These are phyloP conservation scores for Keiferia lycopersicella DNA, from an alignment of 2,888 invertebrate species.

Conservation along the genomic window DNA sequence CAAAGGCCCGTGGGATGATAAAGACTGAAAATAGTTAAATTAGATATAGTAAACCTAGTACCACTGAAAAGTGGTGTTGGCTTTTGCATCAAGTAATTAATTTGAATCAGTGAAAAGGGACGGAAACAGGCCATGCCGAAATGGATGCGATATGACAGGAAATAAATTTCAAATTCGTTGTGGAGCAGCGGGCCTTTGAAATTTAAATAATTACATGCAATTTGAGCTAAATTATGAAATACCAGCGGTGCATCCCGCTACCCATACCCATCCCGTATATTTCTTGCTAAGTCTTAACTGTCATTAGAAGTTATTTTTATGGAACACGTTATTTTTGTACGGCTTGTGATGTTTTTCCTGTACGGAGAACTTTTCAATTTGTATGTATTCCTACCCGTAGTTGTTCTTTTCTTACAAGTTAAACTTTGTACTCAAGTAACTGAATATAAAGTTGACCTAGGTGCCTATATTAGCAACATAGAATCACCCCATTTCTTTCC, in stretches of 20 bases:
- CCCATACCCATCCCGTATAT: too few relatives aligned
- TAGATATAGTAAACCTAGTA: background rate
- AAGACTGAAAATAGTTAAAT: background rate
- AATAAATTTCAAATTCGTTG: conserved; percentile 17
- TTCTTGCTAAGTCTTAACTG: conserved; percentile 2
- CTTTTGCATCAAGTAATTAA: conserved; percentile 6
- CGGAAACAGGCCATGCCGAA: conserved; percentile 9
- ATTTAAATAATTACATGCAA: conserved; percentile 14
- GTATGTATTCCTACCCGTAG: background rate
- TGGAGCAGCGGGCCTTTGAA: conserved; percentile 8
- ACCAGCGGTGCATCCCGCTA: conserved; percentile 1
- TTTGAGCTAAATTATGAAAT: conserved; percentile 14
- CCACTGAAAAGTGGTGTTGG: too few relatives aligned
- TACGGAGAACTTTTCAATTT: background rate
- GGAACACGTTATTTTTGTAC: background rate
- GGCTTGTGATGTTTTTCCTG: background rate
- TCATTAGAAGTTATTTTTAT: conserved; percentile 6
- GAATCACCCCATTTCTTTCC: too few relatives aligned
- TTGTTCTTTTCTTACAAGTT: background rate
- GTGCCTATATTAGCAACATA: background rate
- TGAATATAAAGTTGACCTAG: too few relatives aligned
- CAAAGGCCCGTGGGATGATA: background rate
- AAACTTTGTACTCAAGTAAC: background rate
- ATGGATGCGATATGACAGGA: conserved; percentile 3
- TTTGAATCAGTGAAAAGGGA: conserved; percentile 8